phyloP scores from a whole-genome alignment of 2,113 vertebrate species.

The Phainopepla nitens region DNA sequence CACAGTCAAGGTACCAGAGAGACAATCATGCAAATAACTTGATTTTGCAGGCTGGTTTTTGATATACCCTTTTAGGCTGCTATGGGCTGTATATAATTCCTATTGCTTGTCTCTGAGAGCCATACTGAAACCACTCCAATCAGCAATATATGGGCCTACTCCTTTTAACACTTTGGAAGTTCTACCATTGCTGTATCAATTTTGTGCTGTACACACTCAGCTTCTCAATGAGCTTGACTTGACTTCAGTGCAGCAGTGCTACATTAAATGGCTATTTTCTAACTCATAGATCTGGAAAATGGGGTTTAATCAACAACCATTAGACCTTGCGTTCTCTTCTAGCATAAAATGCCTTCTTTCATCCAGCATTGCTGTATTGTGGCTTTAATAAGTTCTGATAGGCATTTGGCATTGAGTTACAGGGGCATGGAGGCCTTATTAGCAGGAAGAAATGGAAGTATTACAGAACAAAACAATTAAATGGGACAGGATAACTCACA shows the following conservation, averaged over 20 bases:
- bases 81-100: background rate
- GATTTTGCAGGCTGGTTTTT: background rate
- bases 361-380: background rate
- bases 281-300: constrained; percentile 70
- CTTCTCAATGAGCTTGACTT: constrained; percentile 8
- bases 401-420: constrained; percentile 1
- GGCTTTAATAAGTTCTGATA: constrained; percentile 24
- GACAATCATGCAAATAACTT: background rate
- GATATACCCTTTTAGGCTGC: background rate
- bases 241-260: constrained; percentile 22
- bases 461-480: constrained; percentile 15
- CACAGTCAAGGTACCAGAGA: background rate
- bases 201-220: background rate
- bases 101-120: background rate
- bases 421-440: background rate
- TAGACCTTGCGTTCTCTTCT: constrained; percentile 36
- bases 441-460: background rate
- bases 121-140: background rate
- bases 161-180: background rate
- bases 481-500: background rate
- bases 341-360: constrained; percentile 46
- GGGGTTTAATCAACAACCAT: constrained; percentile 69
- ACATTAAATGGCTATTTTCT: constrained; percentile 71
- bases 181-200: background rate
- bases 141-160: background rate